A percentile compares a stretch with the other conserved stretches of the same genome.
Conservation (phyloP, 2,888 invertebrate genomes). For the Ypsolopha sequella region DNA sequence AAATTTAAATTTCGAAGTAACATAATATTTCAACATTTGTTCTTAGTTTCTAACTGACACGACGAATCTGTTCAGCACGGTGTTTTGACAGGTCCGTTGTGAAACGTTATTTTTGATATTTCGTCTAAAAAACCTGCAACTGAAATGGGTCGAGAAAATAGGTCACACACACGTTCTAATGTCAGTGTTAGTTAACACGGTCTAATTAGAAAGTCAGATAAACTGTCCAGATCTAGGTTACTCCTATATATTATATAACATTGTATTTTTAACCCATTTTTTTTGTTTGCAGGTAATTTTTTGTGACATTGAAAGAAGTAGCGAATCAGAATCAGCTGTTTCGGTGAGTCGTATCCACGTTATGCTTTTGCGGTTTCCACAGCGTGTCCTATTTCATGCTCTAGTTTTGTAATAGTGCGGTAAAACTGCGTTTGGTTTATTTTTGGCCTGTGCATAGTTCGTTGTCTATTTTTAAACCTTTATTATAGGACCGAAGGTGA, state of each 20-base stretch:
- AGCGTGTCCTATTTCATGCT: constrained; percentile 31
- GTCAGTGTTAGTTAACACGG: constrained; percentile 51
- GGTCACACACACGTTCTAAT: constrained; percentile 50
- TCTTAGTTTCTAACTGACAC: constrained; percentile 26
- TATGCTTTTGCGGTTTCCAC: constrained; percentile 19
- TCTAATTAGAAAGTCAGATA: constrained; percentile 44
- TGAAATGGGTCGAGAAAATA: constrained; percentile 46
- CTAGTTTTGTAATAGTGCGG: constrained; percentile 27
- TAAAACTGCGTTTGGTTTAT: constrained; percentile 36
- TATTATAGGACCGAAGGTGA: constrained; percentile 61
- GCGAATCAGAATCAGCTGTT: neutral
- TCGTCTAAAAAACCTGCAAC: constrained; percentile 50
- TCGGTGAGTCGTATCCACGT: constrained; percentile 19
- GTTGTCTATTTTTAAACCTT: constrained; percentile 43
- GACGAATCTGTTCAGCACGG: constrained; percentile 33
- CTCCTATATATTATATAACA: constrained; percentile 17
- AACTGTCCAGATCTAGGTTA: constrained; percentile 20
- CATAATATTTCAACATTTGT: constrained; percentile 39
- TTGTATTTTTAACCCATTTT: constrained; percentile 15
- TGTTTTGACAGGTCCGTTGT: constrained; percentile 53
- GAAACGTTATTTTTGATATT: constrained; percentile 52
- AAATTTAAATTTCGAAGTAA: constrained; percentile 28
- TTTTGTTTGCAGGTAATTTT: constrained; percentile 46
- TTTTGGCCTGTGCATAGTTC: constrained; percentile 41
- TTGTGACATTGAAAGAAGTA: too few relatives aligned